These are phyloP conservation scores for Takifugu flavidus DNA, from an alignment of 2,113 vertebrate species.

Conservation along the genomic window DNA sequence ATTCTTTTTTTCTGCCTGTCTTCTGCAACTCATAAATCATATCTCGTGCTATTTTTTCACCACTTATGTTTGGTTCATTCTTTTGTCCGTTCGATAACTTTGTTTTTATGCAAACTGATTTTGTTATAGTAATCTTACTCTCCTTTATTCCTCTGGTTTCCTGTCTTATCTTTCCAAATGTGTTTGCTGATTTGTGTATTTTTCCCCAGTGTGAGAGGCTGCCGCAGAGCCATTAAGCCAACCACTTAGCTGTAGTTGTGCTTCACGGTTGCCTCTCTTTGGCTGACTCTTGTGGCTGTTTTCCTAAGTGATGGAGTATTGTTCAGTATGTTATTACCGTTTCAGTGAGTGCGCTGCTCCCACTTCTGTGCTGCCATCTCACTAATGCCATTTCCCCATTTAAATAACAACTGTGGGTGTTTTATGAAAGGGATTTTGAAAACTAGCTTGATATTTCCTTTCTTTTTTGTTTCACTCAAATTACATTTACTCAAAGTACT, in stretches of 20 bases:
- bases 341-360: slow-evolving; percentile 3
- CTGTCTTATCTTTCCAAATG: slow-evolving; percentile 1
- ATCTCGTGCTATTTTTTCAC: neutral
- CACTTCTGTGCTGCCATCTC: slow-evolving; percentile 12
- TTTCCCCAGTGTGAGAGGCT: slow-evolving; percentile 4
- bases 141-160: neutral
- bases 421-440: neutral
- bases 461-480: neutral
- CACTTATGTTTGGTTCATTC: neutral
- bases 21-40: neutral
- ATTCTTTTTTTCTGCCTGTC: neutral
- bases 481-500: no score
- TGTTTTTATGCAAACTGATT: slow-evolving; percentile 3
- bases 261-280: neutral
- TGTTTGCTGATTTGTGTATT: slow-evolving; percentile 15
- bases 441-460: neutral
- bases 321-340: slow-evolving; percentile 7
- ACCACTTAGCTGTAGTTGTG: slow-evolving; percentile 29
- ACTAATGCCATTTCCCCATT: neutral
- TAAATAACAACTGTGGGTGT: slow-evolving; percentile 1
- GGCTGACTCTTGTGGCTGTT: slow-evolving; percentile 7
- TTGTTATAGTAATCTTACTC: slow-evolving; percentile 10
- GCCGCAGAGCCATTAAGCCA: slow-evolving; percentile 17
- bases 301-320: neutral
- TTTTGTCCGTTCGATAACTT: neutral